Conservation (phyloP, 2,888 invertebrate genomes). For the Parnassius glacialis region DNA sequence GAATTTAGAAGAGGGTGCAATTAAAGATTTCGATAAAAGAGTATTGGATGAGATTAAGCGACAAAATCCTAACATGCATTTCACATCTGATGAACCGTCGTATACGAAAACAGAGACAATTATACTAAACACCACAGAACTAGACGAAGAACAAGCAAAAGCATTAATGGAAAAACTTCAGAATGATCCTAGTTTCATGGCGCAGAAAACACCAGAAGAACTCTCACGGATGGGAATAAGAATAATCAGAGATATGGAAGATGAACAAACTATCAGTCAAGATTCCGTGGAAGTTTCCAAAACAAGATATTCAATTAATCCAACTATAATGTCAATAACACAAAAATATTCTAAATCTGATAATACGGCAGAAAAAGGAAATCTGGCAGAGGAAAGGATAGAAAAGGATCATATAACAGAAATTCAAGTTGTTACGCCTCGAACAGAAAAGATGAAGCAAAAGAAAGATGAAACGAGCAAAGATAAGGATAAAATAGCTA, state of each 20-base stretch:
- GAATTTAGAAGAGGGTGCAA: conserved; percentile 68
- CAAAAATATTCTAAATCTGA: conserved; percentile 55
- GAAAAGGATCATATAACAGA: conserved; percentile 84
- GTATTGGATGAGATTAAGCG: conserved; percentile 69
- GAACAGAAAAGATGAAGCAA: conserved; percentile 56
- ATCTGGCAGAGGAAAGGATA: conserved; percentile 23
- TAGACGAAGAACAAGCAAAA: conserved; percentile 71
- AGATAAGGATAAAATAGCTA: conserved; percentile 61
- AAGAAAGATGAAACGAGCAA: conserved; percentile 48
- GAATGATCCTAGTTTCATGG: conserved; percentile 73
- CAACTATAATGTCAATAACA: conserved; percentile 61
- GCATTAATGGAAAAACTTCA: conserved; percentile 70
- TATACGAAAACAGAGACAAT: conserved; percentile 77
- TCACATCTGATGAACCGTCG: conserved; percentile 69
- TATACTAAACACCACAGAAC: conserved; percentile 74
- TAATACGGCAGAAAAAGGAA: conserved; percentile 24
- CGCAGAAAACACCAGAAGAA: conserved; percentile 69
- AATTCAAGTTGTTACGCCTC: conserved; percentile 84
- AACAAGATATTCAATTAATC: conserved; percentile 70
- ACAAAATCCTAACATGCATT: conserved; percentile 73
- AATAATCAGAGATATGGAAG: conserved; percentile 68
- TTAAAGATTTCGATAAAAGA: conserved; percentile 66
- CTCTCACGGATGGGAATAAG: conserved; percentile 66
- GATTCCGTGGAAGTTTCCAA: conserved; percentile 64
- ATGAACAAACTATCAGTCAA: conserved; percentile 52